A percentile compares a stretch with the other conserved stretches of the same genome.
Conservation (phyloP, 1,140 invertebrate genomes). For the Pararge aegeria region DNA sequence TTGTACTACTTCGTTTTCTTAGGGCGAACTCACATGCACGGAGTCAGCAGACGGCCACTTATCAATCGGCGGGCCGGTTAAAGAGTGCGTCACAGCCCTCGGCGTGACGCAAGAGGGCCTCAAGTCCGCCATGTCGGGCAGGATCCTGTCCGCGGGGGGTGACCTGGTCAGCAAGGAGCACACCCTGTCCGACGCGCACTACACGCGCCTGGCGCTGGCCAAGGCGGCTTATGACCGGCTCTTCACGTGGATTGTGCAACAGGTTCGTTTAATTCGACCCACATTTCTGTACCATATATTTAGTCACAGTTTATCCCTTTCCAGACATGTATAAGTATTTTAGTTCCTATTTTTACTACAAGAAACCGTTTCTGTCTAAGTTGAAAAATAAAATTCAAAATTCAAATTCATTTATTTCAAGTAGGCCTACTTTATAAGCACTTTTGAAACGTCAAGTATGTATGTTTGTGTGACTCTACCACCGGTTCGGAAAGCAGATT, state of each 20-base stretch:
- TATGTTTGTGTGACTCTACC: too few species aligned
- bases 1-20: slow-evolving; percentile 17
- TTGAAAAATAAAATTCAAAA: too few species aligned
- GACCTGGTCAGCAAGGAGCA: slow-evolving; percentile 97
- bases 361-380: too few species aligned
- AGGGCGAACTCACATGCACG: slow-evolving; percentile 70
- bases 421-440: too few species aligned
- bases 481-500: too few species aligned
- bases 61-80: slow-evolving; percentile 48
- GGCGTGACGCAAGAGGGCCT: slow-evolving; percentile 88
- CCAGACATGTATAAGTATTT: too few species aligned
- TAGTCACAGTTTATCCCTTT: too few species aligned
- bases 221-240: slow-evolving; percentile 96
- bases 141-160: slow-evolving; percentile 95
- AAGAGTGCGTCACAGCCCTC: slow-evolving; percentile 75
- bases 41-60: slow-evolving; percentile 48
- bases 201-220: slow-evolving; percentile 95
- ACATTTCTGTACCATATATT: too few species aligned
- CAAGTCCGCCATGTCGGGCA: slow-evolving; percentile 87
- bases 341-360: too few species aligned
- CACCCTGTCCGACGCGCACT: slow-evolving; percentile 90
- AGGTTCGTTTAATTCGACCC: slow-evolving; percentile 44
- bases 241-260: slow-evolving; percentile 94
- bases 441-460: too few species aligned
- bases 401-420: too few species aligned